Evolutionary conservation across 2,797 vertebrate genomes (phyloP), one percentile per base, ranked within the genome.

Genomic region (Melanotaenia nigrans): DNA sequence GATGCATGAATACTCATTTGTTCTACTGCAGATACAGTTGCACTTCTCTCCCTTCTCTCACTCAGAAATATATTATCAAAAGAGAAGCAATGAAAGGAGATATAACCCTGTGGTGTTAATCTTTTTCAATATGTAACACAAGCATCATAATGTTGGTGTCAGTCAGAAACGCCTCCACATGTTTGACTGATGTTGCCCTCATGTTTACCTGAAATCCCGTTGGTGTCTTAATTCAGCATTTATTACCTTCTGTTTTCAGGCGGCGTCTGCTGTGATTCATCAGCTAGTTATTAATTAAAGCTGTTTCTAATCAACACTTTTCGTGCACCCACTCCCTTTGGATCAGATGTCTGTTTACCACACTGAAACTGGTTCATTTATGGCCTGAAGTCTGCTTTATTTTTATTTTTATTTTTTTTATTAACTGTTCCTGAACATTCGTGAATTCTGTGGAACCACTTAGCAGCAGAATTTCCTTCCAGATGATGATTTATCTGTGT

Each of bases 211-310:
- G 30, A 64, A 30, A n/a, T 4, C 7, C 1, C 12, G 5, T 13
- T 33, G 38, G 18, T 20, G 35, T 66, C 45, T 65, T 61, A 42
- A 45, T 70, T 65, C 3, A 35, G 33, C 10, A 9, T 60, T 38
- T 14, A 4, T 53, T 45, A 16, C 60, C 64, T 66, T 71, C 57
- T 53, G 76, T 62, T 62, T 75, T 30, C 13, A 42, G 63, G 40
- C 69, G 22, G 14, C 3, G 0, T 54, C 20, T 8, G 24, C 20
- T 25, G 0, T 71, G 73, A 81, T 77, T 76, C 71, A 75, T 68
- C 40, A 36, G 32, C 56, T 36, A 40, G 42, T 82, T 79, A 71
- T 82, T 80, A 72, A 78, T 82, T 73, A 75, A 77, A 80, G 72
- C 72, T 62, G 71, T 58, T 77, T 77, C 63, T 73, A 63, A 81